Evolutionary conservation across 2,888 invertebrate species (phyloP).

Genomic region (Andrena marginata): DNA sequence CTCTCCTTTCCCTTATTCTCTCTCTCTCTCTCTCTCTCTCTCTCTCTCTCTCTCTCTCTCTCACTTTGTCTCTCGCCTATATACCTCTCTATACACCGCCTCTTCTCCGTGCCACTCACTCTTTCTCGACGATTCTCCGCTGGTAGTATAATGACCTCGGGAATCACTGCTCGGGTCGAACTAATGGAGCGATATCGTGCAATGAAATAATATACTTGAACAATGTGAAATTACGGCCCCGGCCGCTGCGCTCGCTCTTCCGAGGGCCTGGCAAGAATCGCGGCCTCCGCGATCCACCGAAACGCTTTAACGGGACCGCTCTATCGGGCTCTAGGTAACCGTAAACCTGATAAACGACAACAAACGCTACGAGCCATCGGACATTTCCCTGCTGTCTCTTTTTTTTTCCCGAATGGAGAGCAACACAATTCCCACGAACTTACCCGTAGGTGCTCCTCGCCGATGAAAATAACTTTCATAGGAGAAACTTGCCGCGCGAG

Average conservation of each 20-base stretch:
- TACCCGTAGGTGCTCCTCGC: constrained; percentile 15
- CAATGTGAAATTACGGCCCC: constrained; percentile 57
- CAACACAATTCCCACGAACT: constrained; percentile 19
- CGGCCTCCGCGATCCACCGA: constrained; percentile 3
- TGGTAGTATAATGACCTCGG: constrained; percentile 55
- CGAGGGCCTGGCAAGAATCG: constrained; percentile 25
- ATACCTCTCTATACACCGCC: constrained; percentile 10
- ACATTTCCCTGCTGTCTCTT: neutral
- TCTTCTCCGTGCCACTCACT: constrained; percentile 38
- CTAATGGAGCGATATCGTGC: constrained; percentile 66
- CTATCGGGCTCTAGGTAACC: constrained; percentile 10
- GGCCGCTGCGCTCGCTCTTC: constrained; percentile 20
- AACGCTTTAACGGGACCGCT: constrained; percentile 31
- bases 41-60: no score
- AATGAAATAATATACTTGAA: constrained; percentile 64
- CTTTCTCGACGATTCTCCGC: constrained; percentile 60
- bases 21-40: constrained; percentile 27
- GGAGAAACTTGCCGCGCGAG: constrained; percentile 37
- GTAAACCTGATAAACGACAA: constrained; percentile 19
- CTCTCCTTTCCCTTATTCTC: constrained; percentile 3
- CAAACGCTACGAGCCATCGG: neutral
- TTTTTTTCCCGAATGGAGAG: neutral
- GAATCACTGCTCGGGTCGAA: constrained; percentile 62
- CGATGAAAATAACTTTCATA: constrained; percentile 41
- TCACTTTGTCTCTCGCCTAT: constrained; percentile 21